Percentiles rank a stretch among this genome's conserved stretches.
Conservation (phyloP, 1,140 invertebrate genomes). For the Semibalanus balanoides region DNA sequence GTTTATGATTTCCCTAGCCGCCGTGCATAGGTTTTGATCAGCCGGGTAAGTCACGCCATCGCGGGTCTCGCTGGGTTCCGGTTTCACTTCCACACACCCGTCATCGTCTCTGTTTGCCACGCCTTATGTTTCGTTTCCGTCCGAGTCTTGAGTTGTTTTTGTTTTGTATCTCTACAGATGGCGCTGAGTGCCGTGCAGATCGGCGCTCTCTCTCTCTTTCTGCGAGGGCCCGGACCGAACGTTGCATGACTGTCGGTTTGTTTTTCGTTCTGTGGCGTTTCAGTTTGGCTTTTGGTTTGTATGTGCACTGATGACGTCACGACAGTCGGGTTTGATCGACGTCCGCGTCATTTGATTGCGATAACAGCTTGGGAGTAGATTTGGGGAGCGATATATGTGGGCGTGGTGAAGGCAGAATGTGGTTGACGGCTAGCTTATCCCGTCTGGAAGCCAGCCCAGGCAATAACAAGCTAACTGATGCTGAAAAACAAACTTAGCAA, state of each 20-base stretch:
- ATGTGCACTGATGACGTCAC: background rate
- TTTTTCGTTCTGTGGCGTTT: background rate
- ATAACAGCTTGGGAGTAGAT: background rate
- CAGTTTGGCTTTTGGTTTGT: background rate
- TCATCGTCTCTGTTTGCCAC: background rate
- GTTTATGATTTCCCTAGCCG: background rate
- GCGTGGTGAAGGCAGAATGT: background rate
- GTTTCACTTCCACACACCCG: background rate
- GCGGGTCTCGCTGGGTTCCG: background rate
- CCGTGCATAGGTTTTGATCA: background rate
- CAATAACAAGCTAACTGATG: too few relatives aligned
- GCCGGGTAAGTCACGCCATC: background rate
- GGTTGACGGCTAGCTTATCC: too few relatives aligned
- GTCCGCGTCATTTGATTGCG: background rate
- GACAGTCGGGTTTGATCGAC: background rate
- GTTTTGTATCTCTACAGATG: background rate
- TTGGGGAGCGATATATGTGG: background rate
- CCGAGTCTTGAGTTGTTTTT: background rate
- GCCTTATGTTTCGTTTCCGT: background rate
- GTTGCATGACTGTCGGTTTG: background rate
- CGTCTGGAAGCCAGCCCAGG: too few relatives aligned
- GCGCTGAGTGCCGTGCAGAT: background rate
- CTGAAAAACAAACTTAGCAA: too few relatives aligned
- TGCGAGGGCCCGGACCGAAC: too few relatives aligned
- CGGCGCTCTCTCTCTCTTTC: too few relatives aligned